phyloP scores from a whole-genome alignment of 2,113 vertebrate genomes.

The Bolborhynchus lineola region DNA sequence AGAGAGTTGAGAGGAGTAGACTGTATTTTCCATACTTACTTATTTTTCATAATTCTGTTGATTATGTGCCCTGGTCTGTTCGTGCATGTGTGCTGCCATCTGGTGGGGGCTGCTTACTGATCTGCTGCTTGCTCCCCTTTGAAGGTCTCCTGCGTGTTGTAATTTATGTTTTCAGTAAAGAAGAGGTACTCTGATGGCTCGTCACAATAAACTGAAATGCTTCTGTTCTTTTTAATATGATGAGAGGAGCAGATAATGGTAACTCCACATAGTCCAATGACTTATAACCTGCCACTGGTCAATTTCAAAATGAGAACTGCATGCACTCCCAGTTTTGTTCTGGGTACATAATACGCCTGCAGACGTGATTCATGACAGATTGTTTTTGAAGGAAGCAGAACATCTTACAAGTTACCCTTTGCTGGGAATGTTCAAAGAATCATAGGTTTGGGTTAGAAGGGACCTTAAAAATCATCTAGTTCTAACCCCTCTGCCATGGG shows the following conservation, averaged over 20 bases:
- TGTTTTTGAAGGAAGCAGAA: background rate
- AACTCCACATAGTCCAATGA: background rate
- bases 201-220: background rate
- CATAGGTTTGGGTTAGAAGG: background rate
- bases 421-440: background rate
- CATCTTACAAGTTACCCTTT: background rate
- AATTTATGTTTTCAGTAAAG: background rate
- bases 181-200: background rate
- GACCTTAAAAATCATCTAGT: background rate
- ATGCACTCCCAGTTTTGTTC: background rate
- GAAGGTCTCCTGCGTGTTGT: accelerated
- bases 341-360: background rate
- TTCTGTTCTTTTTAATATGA: background rate
- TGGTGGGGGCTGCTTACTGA: background rate
- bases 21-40: accelerated
- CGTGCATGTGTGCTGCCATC: background rate
- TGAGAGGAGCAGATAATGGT: background rate
- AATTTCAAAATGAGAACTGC: background rate
- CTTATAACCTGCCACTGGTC: background rate
- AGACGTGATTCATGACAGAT: accelerated
- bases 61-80: background rate
- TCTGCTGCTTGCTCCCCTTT: background rate
- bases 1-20: background rate
- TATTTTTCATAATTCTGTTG: background rate
- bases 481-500: background rate